Base-by-base conservation (phyloP, 2,113 vertebrate genomes). In the Elephantulus edwardii region DNA sequence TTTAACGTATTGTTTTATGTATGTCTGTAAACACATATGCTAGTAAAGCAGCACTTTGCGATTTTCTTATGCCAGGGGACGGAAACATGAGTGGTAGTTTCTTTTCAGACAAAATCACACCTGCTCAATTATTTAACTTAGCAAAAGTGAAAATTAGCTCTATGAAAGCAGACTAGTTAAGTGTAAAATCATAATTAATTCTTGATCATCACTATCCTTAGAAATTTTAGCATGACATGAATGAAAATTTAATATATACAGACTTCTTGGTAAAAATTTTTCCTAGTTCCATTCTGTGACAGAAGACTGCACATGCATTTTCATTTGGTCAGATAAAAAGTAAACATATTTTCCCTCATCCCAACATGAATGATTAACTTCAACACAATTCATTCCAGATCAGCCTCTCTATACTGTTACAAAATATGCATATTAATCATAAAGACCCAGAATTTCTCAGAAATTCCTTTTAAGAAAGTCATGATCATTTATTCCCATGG, bases 361-460 rank as follows among this genome's bases (percentile, higher is more conserved):
- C 66, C 86, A 86, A 62, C 26, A 64, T 9, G 7, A 68, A 71
- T 83, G 81, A 76, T 26, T 48, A 91, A 82, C 81, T 71, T 33
- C 79, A 91, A 88, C 14, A 46, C 30, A 22, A 82, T 16, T 78
- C 26, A 82, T 26, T 84, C 85, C 58, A 42, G 35, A 83, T 71
- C 42, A 90, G 50, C 6, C 16, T 86, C 83, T 89, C 79, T 78
- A 50, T 58, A 81, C 11, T 77, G 11, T 42, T 77, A 82, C 19
- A 19, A 83, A 89, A 81, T n/a, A 68, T 6, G 30, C 14, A 35
- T 35, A 60, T 19, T 58, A 62, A 62, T 81, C 84, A 87, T 60
- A 89, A 91, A 70, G 28, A 70, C 48, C 83, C 71, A 52, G 28
- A 92, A 76, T 30, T 56, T 82, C 85, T 75, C 26, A 56, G 58